Evolutionary conservation across 92 coral and sea anemone species (phyloP), one percentile per base, ranked within the genome.

Genomic region (Porites cylindrica): DNA sequence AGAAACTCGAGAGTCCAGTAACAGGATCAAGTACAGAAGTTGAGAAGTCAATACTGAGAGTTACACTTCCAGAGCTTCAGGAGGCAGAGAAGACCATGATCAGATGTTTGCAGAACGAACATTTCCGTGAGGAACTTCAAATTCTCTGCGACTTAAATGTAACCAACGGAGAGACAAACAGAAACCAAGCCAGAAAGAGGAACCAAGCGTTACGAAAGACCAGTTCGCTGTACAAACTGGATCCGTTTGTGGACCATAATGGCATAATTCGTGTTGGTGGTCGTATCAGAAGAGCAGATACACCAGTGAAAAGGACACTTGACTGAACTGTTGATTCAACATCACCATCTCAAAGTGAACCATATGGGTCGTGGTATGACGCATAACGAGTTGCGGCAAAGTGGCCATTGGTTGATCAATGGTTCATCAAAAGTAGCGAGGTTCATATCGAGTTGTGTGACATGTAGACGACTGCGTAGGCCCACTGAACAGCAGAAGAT

Each of bases 381-480:
- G 11, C 75, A 66, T 65, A 80, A 80, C 29, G 75, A 80, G 52
- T 20, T 80, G 29, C 62, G 60, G 10, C 62, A 20, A 51, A 63
- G 60, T 66, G 84, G 84, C 43, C 64, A 65, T 64, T 80, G 76
- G 85, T 51, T 80, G 75, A 69, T 69, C 74, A 21, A 32, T 26
- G 74, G 89, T 10, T 64, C 76, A 1, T 85, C 89, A 11, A 58
- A 11, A 19, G 59, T 69, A 24, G 38, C 76, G 6, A 63, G 64
- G 66, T 38, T 79, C 63, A 80, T 87, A 56, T 76, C 66, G 24
- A 71, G 62, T 3, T 87, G 86, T 62, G 86, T 87, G 59, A 62
- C 54, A 2, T 87, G 81, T 77, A 50, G 56, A 12, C 69, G 58
- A 26, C 70, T 77, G 18, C 69, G 61, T 43, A 54, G 71, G 1